phyloP scores from a whole-genome alignment of 2,797 vertebrate genomes.

The Graptemys geographica region DNA sequence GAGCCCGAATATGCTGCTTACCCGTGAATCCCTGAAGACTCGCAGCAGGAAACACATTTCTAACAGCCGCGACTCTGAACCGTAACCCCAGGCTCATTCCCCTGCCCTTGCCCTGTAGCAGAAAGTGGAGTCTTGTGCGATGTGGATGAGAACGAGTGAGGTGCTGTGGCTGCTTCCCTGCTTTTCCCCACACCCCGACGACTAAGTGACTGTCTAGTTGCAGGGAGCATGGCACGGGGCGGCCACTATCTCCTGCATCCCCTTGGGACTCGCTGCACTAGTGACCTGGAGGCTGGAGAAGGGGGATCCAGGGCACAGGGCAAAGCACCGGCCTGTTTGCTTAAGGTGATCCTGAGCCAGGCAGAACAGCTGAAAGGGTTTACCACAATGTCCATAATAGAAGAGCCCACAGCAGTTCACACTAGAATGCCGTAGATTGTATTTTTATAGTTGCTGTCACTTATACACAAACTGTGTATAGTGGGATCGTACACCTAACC shows the following conservation, averaged over 20 bases:
- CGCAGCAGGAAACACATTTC: not conserved
- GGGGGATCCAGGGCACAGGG: not conserved
- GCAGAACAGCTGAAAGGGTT: not conserved
- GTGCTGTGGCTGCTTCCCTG: not conserved
- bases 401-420: not conserved
- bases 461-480: not conserved
- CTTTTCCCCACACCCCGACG: not conserved
- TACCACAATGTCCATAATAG: conserved; percentile 30
- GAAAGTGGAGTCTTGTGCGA: not conserved
- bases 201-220: not conserved
- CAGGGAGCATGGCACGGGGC: not conserved
- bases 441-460: not conserved
- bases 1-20: not conserved
- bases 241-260: not conserved
- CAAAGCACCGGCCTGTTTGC: not conserved
- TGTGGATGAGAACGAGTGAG: not conserved
- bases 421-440: not conserved
- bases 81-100: not conserved
- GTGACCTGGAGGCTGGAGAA: not conserved
- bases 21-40: not conserved
- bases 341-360: not conserved
- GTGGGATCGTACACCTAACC: not conserved
- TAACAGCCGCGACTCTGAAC: not conserved
- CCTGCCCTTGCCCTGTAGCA: not conserved
- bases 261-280: not conserved